These are phyloP conservation scores for Hydropotes inermis DNA, from an alignment of 2,113 vertebrate species.

Conservation along the genomic window DNA sequence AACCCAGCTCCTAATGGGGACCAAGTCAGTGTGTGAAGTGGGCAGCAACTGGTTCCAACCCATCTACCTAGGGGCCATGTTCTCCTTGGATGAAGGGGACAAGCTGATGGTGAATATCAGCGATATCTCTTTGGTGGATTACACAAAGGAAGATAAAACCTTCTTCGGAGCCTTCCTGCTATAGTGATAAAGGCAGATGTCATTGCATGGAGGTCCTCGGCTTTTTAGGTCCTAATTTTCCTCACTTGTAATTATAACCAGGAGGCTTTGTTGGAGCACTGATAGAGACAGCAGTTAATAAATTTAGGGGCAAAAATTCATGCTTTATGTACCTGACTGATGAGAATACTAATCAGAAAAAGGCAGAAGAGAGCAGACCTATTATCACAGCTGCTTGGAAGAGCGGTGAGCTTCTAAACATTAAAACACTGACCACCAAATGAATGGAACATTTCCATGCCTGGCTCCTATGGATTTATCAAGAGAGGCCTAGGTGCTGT, in stretches of 20 bases:
- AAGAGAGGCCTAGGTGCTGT: background rate
- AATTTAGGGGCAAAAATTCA: background rate
- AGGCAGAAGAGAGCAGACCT: background rate
- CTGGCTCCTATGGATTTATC: background rate
- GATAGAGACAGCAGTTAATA: background rate
- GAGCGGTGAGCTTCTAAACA: background rate
- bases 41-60: constrained; percentile 77
- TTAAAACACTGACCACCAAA: background rate
- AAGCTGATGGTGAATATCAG: constrained; percentile 83
- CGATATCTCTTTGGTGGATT: constrained; percentile 81
- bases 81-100: constrained; percentile 80
- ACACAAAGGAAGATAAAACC: constrained; percentile 83
- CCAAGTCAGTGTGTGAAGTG: constrained; percentile 78
- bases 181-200: constrained; percentile 41
- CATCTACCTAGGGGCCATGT: constrained; percentile 81
- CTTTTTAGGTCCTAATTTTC: background rate
- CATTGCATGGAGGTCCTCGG: background rate
- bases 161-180: constrained; percentile 85
- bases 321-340: background rate
- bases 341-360: constrained; percentile 24
- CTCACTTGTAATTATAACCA: background rate
- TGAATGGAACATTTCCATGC: background rate
- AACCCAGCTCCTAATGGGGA: constrained; percentile 78
- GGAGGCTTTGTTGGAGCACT: background rate
- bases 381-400: background rate